These are phyloP conservation scores for Rhegmatorhina hoffmannsi DNA, from an alignment of 2,113 vertebrate species.

Conservation along the genomic window DNA sequence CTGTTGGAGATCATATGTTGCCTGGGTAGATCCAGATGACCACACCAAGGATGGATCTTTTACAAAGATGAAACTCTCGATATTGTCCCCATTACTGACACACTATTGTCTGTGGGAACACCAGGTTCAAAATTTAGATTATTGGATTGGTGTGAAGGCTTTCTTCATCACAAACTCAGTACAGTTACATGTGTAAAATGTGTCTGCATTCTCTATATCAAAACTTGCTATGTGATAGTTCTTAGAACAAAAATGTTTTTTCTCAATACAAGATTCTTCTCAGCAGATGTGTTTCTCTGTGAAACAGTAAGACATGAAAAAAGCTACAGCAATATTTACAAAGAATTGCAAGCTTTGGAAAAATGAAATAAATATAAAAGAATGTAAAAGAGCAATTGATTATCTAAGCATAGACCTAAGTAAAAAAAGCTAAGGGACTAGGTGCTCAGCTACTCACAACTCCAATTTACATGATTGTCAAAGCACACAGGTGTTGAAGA, in stretches of 20 bases:
- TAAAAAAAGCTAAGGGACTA: neutral
- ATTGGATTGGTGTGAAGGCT: neutral
- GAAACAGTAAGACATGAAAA: neutral
- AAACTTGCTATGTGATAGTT: neutral
- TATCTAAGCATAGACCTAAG: neutral
- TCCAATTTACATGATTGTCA: neutral
- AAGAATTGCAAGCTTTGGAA: neutral
- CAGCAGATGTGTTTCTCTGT: neutral
- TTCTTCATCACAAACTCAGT: neutral
- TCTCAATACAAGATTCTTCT: neutral
- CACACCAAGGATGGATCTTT: neutral
- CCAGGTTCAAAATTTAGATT: neutral
- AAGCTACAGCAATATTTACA: neutral
- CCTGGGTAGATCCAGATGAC: neutral
- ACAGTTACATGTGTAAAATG: neutral
- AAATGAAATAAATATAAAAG: neutral
- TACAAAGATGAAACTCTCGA: neutral
- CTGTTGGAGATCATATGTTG: neutral
- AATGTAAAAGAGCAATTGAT: neutral
- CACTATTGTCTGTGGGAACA: neutral
- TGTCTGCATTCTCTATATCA: neutral
- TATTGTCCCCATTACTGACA: neutral
- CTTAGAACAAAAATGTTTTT: neutral
- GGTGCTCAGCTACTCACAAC: neutral
- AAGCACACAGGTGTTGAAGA: neutral